Evolutionary conservation across 2,888 invertebrate genomes (phyloP).

Genomic region (Nesidiocoris tenuis): DNA sequence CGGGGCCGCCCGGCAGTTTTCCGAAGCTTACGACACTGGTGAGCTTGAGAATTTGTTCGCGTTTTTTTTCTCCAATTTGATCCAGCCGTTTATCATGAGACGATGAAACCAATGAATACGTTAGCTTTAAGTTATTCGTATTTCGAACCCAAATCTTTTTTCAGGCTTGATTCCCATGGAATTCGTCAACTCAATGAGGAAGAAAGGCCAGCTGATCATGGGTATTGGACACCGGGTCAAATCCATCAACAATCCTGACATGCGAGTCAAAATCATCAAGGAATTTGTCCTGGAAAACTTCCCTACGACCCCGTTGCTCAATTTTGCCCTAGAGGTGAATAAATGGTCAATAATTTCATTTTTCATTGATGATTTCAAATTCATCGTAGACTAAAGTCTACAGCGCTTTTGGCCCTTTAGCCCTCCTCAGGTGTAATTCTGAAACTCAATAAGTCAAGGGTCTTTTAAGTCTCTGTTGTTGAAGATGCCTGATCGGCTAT

Average conservation of each 20-base stretch:
- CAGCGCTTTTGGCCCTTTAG: too few relatives aligned
- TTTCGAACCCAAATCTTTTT: neutral
- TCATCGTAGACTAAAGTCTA: too few relatives aligned
- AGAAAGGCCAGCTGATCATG: constrained; percentile 97
- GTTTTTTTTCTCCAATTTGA: neutral
- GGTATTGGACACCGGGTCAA: constrained; percentile 92
- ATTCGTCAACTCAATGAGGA: constrained; percentile 96
- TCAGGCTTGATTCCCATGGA: constrained; percentile 86
- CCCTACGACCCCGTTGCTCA: constrained; percentile 89
- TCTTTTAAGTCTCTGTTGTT: too few relatives aligned
- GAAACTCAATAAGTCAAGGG: too few relatives aligned
- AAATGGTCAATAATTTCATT: too few relatives aligned
- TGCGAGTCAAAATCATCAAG: constrained; percentile 94
- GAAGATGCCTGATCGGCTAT: too few relatives aligned
- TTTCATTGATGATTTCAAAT: too few relatives aligned
- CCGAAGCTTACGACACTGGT: constrained; percentile 88
- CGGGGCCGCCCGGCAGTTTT: constrained; percentile 96
- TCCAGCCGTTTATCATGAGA: neutral
- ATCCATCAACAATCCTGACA: constrained; percentile 97
- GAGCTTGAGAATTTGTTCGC: neutral
- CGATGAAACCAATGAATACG: too few relatives aligned
- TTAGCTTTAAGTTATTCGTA: too few relatives aligned
- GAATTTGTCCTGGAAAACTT: constrained; percentile 92
- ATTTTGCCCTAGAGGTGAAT: constrained; percentile 86
- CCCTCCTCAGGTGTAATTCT: too few relatives aligned